Percentiles rank a stretch among this genome's conserved stretches.
Conservation (phyloP, 2,797 vertebrate genomes). For the Holocentrus rufus region DNA sequence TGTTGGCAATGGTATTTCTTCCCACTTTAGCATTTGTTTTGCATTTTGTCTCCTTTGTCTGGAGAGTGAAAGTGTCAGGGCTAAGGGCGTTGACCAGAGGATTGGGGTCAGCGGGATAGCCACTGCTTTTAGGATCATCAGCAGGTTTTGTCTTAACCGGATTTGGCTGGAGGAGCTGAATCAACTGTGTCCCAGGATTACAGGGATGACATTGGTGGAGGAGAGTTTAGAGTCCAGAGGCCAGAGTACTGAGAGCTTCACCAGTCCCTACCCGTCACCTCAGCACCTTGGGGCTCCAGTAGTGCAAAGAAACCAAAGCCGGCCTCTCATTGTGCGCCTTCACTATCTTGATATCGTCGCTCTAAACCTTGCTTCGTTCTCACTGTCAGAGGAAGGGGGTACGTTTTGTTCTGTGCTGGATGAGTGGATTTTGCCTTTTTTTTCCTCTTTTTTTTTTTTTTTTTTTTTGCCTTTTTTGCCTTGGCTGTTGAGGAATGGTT, state of each 20-base stretch:
- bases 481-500: constrained; percentile 36
- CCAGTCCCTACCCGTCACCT: constrained; percentile 49
- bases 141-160: constrained; percentile 92
- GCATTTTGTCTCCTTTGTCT: constrained; percentile 25
- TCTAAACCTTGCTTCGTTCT: constrained; percentile 30
- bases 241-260: constrained; percentile 59
- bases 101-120: constrained; percentile 86
- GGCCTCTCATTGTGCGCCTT: constrained; percentile 12
- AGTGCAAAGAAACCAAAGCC: constrained; percentile 29
- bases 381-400: constrained; percentile 30
- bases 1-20: background rate
- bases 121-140: constrained; percentile 86
- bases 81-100: constrained; percentile 71
- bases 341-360: constrained; percentile 42
- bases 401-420: constrained; percentile 15
- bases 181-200: constrained; percentile 90
- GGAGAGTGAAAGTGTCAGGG: constrained; percentile 74
- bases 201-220: constrained; percentile 82
- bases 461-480: constrained; percentile 2
- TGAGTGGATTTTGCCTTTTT: constrained; percentile 28
- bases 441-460: too few species aligned
- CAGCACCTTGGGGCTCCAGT: constrained; percentile 46
- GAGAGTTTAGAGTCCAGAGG: constrained; percentile 74
- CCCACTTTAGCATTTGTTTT: constrained; percentile 3
- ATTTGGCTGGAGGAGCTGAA: constrained; percentile 88